These are phyloP conservation scores for Ormyrus labotus DNA, from an alignment of 2,888 invertebrate genomes.

Conservation along the genomic window DNA sequence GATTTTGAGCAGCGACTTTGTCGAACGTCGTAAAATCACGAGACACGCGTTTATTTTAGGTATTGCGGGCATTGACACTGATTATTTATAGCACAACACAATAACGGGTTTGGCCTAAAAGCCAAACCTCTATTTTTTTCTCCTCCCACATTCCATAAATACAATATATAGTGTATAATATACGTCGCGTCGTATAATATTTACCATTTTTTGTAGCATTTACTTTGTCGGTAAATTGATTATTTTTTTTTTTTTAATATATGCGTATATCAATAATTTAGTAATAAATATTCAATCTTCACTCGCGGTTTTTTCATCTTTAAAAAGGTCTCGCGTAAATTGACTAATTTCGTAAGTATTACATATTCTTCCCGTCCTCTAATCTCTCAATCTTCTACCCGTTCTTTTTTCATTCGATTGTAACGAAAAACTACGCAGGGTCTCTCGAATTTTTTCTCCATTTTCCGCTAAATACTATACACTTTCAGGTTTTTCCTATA, in stretches of 20 bases:
- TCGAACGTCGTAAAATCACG: constrained; percentile 28
- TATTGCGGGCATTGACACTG: constrained; percentile 54
- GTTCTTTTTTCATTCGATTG: constrained; percentile 11
- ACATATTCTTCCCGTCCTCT: constrained; percentile 20
- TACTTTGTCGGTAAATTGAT: constrained; percentile 52
- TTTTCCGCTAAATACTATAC: constrained; percentile 17
- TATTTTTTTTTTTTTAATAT: constrained; percentile 56
- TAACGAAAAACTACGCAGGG: constrained; percentile 60
- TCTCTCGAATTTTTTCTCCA: constrained; percentile 30
- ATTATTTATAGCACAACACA: constrained; percentile 50
- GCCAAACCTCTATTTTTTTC: constrained; percentile 25
- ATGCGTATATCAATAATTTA: constrained; percentile 58
- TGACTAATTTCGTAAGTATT: constrained; percentile 71
- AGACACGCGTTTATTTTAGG: constrained; percentile 23
- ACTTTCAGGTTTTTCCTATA: neutral
- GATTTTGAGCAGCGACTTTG: constrained; percentile 26
- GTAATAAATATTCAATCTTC: constrained; percentile 59
- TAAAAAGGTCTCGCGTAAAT: constrained; percentile 73
- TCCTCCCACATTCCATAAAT: constrained; percentile 56
- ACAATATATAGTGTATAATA: constrained; percentile 51
- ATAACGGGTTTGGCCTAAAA: constrained; percentile 34
- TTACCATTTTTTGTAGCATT: constrained; percentile 17
- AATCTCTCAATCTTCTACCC: neutral
- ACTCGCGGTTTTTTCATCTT: constrained; percentile 58
- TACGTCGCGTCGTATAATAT: constrained; percentile 38